phyloP scores from a whole-genome alignment of 2,888 invertebrate species.

The Pachycephus smyrnensis region DNA sequence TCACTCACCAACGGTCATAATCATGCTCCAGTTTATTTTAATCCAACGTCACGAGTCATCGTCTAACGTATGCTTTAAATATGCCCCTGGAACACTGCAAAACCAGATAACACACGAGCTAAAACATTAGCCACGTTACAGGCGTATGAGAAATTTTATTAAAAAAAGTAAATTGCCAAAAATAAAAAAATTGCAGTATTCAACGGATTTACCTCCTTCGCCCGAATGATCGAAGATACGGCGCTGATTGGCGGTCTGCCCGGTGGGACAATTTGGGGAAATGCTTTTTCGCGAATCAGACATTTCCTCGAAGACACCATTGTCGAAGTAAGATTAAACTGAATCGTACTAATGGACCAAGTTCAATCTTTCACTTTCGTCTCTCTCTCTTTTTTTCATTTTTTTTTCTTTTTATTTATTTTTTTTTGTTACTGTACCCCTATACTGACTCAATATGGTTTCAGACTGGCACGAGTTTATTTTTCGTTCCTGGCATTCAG shows the following conservation, averaged over 20 bases:
- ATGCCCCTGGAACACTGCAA: not conserved
- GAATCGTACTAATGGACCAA: no score
- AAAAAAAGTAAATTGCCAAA: no score
- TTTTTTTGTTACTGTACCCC: no score
- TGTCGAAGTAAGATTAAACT: not conserved
- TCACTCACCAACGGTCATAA: no score
- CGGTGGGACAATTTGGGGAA: not conserved
- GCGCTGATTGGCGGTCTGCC: not conserved
- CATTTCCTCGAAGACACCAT: not conserved
- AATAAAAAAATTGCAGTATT: not conserved
- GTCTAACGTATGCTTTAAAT: not conserved
- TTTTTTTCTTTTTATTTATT: no score
- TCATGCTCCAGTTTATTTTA: no score
- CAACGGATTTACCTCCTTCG: not conserved
- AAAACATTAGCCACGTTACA: no score
- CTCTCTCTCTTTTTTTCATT: no score
- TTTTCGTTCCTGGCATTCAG: constrained; percentile 2
- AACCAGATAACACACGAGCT: not conserved
- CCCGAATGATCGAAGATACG: not conserved
- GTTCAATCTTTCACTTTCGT: no score
- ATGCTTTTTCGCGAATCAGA: not conserved
- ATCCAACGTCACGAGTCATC: no score
- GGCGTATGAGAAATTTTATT: no score
- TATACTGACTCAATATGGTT: no score
- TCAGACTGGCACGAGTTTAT: not conserved